Evolutionary conservation across 2,113 vertebrate genomes (phyloP).

Genomic region (Stegastes partitus): DNA sequence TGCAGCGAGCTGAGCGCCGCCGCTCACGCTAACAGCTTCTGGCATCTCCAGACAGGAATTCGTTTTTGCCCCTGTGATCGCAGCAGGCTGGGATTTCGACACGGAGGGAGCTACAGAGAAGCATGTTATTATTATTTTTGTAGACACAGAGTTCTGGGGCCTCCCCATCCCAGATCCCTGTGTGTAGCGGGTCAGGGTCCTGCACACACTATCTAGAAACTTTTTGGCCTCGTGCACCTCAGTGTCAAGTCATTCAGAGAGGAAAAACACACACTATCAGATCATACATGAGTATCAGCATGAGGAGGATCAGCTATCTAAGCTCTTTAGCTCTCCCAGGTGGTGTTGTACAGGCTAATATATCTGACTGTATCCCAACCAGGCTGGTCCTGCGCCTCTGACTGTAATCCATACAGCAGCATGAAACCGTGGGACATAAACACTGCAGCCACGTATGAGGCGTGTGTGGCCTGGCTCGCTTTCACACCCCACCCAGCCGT

Average conservation of each 20-base stretch:
- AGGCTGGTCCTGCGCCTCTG: constrained; percentile 3
- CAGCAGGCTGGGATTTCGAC: constrained; percentile 75
- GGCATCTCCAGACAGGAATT: constrained; percentile 81
- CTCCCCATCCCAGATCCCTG: constrained; percentile 46
- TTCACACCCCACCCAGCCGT: constrained; percentile 52
- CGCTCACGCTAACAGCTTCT: constrained; percentile 76
- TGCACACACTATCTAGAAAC: constrained; percentile 34
- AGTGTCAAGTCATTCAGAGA: constrained; percentile 32
- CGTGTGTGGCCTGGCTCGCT: constrained; percentile 66
- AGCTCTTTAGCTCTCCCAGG: constrained; percentile 57
- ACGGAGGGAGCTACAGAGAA: constrained; percentile 67
- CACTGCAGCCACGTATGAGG: constrained; percentile 50
- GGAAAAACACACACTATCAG: constrained; percentile 56
- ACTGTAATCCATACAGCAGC: constrained; percentile 49
- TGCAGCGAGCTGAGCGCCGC: constrained; percentile 33
- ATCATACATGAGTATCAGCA: constrained; percentile 40
- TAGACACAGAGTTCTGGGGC: constrained; percentile 52
- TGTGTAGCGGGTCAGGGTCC: constrained; percentile 30
- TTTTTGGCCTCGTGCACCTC: constrained; percentile 16
- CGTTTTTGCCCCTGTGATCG: constrained; percentile 72
- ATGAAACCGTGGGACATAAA: constrained; percentile 53
- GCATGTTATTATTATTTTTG: constrained; percentile 78
- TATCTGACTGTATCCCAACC: constrained; percentile 21
- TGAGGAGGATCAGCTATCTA: constrained; percentile 52
- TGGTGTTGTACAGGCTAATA: constrained; percentile 24